A percentile compares a stretch with the other conserved stretches of the same genome.
These are phyloP conservation scores for Encarsia formosa DNA, from an alignment of 2,888 invertebrate species.

Conservation along the genomic window DNA sequence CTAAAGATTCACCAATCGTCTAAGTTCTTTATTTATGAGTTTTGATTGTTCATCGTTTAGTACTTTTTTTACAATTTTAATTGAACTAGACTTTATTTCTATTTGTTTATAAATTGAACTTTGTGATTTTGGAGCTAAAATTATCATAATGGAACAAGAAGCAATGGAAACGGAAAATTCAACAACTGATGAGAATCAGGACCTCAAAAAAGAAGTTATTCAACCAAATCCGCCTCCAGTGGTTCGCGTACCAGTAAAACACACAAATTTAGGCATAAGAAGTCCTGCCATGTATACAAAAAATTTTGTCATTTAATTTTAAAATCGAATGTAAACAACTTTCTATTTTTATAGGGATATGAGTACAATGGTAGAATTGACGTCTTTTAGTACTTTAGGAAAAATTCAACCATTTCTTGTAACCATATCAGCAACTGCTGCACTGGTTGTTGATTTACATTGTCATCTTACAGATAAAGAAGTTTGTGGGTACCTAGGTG, in stretches of 20 bases:
- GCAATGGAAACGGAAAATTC: constrained; percentile 11
- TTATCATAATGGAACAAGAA: constrained; percentile 18
- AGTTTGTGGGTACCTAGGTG: constrained; percentile 93
- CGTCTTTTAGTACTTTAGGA: constrained; percentile 80
- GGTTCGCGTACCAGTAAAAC: constrained; percentile 48
- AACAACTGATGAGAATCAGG: constrained; percentile 9
- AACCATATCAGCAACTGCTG: constrained; percentile 80
- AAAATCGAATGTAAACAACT: constrained; percentile 3
- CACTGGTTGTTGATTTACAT: constrained; percentile 86
- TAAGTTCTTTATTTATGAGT: no score
- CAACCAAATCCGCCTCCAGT: constrained; percentile 27
- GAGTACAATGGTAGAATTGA: constrained; percentile 83
- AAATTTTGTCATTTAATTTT: neutral
- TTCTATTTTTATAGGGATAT: constrained; percentile 67
- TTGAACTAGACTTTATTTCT: no score
- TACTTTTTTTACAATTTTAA: no score
- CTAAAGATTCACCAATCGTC: no score
- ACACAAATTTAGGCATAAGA: constrained; percentile 48
- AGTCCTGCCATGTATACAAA: constrained; percentile 47
- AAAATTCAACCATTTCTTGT: constrained; percentile 91
- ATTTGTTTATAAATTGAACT: neutral
- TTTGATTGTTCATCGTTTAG: no score
- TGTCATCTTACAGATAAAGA: constrained; percentile 91
- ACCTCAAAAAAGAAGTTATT: constrained; percentile 16
- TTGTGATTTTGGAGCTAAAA: neutral